Evolutionary conservation across 2,888 invertebrate species (phyloP).

Genomic region (Neoascia interrupta): DNA sequence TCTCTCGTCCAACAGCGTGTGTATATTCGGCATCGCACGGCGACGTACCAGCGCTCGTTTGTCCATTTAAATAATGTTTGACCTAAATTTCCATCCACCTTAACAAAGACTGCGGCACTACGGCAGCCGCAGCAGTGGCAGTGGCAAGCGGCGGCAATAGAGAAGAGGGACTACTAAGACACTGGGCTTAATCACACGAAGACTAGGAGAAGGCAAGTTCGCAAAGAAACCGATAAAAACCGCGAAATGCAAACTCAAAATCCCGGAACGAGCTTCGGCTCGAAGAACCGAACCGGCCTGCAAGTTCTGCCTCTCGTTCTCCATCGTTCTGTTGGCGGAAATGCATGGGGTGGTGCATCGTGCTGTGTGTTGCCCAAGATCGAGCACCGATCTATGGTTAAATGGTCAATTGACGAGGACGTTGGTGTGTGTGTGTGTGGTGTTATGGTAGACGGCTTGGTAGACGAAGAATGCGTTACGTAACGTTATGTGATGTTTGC

Average conservation of each 20-base stretch:
- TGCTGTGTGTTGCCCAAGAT: slow-evolving; percentile 43
- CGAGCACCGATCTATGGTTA: slow-evolving; percentile 25
- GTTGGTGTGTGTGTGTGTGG: slow-evolving; percentile 6
- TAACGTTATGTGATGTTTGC: slow-evolving; percentile 63
- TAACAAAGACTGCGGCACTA: slow-evolving; percentile 61
- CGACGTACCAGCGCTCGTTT: slow-evolving; percentile 70
- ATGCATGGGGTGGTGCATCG: slow-evolving; percentile 50
- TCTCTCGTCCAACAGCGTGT: slow-evolving; percentile 17
- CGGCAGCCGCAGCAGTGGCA: slow-evolving; percentile 43
- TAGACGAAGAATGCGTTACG: slow-evolving; percentile 65
- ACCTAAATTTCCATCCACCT: slow-evolving; percentile 73
- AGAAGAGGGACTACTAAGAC: background rate
- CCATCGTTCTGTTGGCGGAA: slow-evolving; percentile 46
- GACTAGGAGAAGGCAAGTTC: slow-evolving; percentile 25
- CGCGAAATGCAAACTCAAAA: slow-evolving; percentile 37
- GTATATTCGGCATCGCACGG: slow-evolving; percentile 62
- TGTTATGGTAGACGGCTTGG: slow-evolving; percentile 60
- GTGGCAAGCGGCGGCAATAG: slow-evolving; percentile 2
- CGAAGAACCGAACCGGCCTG: slow-evolving; percentile 19
- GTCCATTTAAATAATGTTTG: slow-evolving; percentile 74
- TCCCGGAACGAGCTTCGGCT: slow-evolving; percentile 53
- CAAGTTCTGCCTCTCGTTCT: background rate
- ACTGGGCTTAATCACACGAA: slow-evolving; percentile 1
- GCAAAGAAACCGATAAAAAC: slow-evolving; percentile 25
- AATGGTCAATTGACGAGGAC: slow-evolving; percentile 60